Evolutionary conservation across 2,113 vertebrate species (phyloP).

Genomic region (Sander vitreus): DNA sequence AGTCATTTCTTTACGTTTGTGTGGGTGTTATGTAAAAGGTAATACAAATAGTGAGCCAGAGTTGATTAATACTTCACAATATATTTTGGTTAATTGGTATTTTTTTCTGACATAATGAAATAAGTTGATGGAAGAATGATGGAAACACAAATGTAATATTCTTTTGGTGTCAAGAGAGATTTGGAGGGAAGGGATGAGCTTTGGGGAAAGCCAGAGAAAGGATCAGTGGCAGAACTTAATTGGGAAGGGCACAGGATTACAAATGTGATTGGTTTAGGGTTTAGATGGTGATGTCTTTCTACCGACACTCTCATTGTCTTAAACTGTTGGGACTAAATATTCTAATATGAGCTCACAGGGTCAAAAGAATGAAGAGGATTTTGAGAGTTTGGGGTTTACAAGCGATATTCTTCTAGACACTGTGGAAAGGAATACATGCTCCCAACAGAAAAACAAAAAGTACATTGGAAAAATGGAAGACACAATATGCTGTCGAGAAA

Average conservation of each 20-base stretch:
- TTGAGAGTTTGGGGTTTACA: slow-evolving; percentile 25
- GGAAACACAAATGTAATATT: slow-evolving; percentile 63
- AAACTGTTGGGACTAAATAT: slow-evolving; percentile 61
- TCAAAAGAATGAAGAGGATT: slow-evolving; percentile 1
- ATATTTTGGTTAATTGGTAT: slow-evolving; percentile 50
- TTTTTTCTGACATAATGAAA: slow-evolving; percentile 62
- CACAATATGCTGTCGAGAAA: background rate
- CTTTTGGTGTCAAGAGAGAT: slow-evolving; percentile 61
- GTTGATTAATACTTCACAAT: slow-evolving; percentile 34
- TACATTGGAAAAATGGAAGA: slow-evolving; percentile 9
- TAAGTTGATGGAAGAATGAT: slow-evolving; percentile 37
- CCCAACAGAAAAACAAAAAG: slow-evolving; percentile 9
- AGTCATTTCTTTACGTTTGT: slow-evolving; percentile 3
- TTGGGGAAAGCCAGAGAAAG: slow-evolving; percentile 47
- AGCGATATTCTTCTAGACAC: background rate
- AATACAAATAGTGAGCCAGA: slow-evolving; percentile 20
- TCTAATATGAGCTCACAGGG: slow-evolving; percentile 55
- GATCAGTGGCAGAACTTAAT: slow-evolving; percentile 76
- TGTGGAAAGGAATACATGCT: slow-evolving; percentile 23
- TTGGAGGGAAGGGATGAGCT: slow-evolving; percentile 41
- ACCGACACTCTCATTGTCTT: slow-evolving; percentile 66
- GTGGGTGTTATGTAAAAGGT: slow-evolving; percentile 13
- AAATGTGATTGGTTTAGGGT: slow-evolving; percentile 75
- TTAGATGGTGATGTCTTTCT: slow-evolving; percentile 63
- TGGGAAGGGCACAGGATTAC: slow-evolving; percentile 71